Evolutionary conservation across 2,113 vertebrate species (phyloP).

Genomic region (Sinocyclocheilus maitianheensis): DNA sequence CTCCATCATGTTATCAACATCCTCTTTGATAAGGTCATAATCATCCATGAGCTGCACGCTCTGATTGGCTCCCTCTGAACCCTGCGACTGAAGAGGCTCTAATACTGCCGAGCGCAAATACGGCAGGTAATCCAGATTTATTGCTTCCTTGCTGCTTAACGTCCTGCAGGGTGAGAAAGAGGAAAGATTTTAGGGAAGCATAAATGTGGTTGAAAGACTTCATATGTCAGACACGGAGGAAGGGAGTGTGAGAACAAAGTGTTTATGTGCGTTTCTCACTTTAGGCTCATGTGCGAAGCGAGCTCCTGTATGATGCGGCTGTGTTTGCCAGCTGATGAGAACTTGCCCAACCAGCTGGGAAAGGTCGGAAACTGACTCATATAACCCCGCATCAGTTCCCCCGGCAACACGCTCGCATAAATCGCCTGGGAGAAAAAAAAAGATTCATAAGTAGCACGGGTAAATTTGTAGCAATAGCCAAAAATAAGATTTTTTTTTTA

Average conservation of each 20-base stretch:
- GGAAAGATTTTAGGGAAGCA: neutral
- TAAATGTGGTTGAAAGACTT: neutral
- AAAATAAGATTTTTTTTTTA: no score
- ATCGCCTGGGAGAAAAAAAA: slow-evolving; percentile 74
- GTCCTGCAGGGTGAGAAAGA: slow-evolving; percentile 76
- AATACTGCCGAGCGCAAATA: slow-evolving; percentile 84
- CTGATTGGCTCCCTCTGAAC: slow-evolving; percentile 81
- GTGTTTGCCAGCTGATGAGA: slow-evolving; percentile 87
- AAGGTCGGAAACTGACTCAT: slow-evolving; percentile 93
- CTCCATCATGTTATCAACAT: slow-evolving; percentile 96
- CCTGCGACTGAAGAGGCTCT: slow-evolving; percentile 78
- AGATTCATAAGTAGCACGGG: no score
- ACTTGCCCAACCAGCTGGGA: slow-evolving; percentile 93
- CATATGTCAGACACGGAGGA: neutral
- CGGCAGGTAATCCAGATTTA: slow-evolving; percentile 89
- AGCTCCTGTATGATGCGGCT: slow-evolving; percentile 90
- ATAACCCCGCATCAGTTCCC: slow-evolving; percentile 94
- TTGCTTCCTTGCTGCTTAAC: slow-evolving; percentile 80
- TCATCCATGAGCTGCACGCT: slow-evolving; percentile 86
- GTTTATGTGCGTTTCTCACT: slow-evolving; percentile 72
- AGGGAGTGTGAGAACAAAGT: no score
- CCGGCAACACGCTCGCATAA: slow-evolving; percentile 94
- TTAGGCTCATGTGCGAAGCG: slow-evolving; percentile 89
- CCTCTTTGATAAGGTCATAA: slow-evolving; percentile 90
- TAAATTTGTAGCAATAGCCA: no score